A percentile compares a stretch with the other conserved stretches of the same genome.
These are phyloP conservation scores for Passer domesticus DNA, from an alignment of 2,113 vertebrate genomes.

Conservation along the genomic window DNA sequence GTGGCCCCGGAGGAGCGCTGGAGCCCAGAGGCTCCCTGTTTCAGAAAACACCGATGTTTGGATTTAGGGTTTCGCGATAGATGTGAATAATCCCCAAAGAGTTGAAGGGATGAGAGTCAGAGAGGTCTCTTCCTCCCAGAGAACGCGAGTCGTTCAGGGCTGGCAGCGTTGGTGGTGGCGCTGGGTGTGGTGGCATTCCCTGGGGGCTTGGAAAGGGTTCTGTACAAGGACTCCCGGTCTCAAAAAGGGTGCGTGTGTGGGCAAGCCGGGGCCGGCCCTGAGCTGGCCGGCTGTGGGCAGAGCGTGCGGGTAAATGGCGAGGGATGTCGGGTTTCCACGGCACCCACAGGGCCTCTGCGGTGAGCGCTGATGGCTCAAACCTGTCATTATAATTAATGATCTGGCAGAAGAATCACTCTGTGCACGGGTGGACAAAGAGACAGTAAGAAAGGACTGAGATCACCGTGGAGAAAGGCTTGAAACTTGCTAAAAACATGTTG, in stretches of 20 bases:
- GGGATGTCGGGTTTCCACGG: accelerated
- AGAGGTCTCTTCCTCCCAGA: neutral
- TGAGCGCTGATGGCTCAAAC: accelerated
- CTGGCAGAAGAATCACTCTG: neutral
- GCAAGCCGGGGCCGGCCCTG: neutral
- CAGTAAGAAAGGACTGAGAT: neutral
- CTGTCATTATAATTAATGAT: neutral
- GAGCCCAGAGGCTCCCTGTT: accelerated
- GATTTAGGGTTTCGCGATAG: neutral
- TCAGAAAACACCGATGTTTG: accelerated
- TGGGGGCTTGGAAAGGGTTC: neutral
- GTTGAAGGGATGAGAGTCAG: neutral
- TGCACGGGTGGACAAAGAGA: neutral
- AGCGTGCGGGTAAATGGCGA: accelerated
- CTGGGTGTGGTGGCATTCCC: neutral
- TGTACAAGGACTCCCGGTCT: accelerated
- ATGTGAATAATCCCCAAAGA: neutral
- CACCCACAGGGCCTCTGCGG: accelerated
- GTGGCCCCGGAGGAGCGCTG: neutral
- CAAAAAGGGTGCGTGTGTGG: accelerated
- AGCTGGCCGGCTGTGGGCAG: neutral
- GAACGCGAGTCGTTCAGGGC: no score
- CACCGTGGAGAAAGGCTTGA: neutral
- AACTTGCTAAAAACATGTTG: neutral
- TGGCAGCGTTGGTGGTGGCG: neutral